phyloP scores from a whole-genome alignment of 1,140 invertebrate genomes.

The Eciton burchellii region DNA sequence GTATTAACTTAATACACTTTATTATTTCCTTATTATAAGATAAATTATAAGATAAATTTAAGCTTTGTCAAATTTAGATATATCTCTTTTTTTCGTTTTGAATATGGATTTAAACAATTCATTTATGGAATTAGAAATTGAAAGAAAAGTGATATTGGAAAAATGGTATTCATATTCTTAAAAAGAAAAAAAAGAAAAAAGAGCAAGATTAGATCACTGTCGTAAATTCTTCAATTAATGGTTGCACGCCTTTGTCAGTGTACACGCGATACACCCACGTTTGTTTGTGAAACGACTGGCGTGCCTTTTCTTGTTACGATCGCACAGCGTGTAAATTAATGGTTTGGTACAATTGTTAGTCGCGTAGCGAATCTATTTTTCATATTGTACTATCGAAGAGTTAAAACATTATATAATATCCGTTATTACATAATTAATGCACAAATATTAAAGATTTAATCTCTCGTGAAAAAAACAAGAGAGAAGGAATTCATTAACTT shows the following conservation, averaged over 20 bases:
- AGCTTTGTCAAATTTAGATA: not conserved
- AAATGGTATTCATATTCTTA: not conserved
- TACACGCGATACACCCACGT: conserved; percentile 13
- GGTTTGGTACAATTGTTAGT: conserved; percentile 1
- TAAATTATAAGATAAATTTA: not conserved
- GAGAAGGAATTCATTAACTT: not conserved
- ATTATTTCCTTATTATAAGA: not conserved
- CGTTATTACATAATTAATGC: not conserved
- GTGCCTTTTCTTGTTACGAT: conserved; percentile 16
- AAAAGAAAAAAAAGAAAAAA: too few relatives aligned
- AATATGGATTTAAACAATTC: not conserved
- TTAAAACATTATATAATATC: not conserved
- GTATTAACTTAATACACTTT: not conserved
- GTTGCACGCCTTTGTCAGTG: not conserved
- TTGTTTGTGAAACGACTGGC: conserved; percentile 41
- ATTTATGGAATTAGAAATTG: not conserved
- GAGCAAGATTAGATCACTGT: not conserved
- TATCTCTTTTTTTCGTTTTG: not conserved
- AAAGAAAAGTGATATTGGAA: too few relatives aligned
- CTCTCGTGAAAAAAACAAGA: not conserved
- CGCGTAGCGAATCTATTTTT: not conserved
- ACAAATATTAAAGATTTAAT: not conserved
- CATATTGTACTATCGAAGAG: not conserved
- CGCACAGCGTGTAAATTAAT: not conserved
- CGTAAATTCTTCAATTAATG: not conserved